Evolutionary conservation across 2,797 vertebrate genomes (phyloP).

Genomic region (Urocyon cinereoargenteus): DNA sequence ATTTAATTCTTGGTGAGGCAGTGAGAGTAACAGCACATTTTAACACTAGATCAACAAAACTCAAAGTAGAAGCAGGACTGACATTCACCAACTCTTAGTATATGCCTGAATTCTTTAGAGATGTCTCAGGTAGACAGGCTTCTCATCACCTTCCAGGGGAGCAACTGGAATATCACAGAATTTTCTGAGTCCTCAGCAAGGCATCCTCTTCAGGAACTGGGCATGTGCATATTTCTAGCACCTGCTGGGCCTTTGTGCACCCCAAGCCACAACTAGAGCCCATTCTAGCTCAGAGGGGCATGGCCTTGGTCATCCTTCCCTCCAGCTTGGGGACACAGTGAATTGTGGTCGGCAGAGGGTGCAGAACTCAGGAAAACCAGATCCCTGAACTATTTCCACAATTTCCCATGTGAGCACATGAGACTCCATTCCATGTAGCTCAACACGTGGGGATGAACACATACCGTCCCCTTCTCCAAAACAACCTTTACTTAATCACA

Average conservation of each 20-base stretch:
- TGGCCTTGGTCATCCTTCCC: too few species aligned
- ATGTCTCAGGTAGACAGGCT: background rate
- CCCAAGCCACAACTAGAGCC: background rate
- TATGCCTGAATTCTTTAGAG: background rate
- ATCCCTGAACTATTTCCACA: background rate
- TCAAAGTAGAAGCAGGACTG: background rate
- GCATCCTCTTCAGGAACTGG: background rate
- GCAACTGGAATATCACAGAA: background rate
- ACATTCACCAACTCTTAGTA: background rate
- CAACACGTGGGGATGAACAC: background rate
- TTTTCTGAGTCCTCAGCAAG: background rate
- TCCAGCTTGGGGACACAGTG: background rate
- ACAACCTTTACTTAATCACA: background rate
- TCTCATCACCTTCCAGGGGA: background rate
- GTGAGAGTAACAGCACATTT: background rate
- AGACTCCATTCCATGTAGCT: background rate
- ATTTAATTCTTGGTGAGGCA: too few species aligned
- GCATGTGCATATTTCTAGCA: background rate
- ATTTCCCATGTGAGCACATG: background rate
- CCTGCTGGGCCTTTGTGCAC: background rate
- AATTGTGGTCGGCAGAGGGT: background rate
- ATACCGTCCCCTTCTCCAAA: background rate
- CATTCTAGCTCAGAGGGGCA: background rate
- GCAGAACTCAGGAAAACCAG: background rate
- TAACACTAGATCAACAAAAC: background rate